A percentile compares a stretch with the other conserved stretches of the same genome.
phyloP scores from a whole-genome alignment of 2,113 vertebrate genomes.

The Notothenia coriiceps region DNA sequence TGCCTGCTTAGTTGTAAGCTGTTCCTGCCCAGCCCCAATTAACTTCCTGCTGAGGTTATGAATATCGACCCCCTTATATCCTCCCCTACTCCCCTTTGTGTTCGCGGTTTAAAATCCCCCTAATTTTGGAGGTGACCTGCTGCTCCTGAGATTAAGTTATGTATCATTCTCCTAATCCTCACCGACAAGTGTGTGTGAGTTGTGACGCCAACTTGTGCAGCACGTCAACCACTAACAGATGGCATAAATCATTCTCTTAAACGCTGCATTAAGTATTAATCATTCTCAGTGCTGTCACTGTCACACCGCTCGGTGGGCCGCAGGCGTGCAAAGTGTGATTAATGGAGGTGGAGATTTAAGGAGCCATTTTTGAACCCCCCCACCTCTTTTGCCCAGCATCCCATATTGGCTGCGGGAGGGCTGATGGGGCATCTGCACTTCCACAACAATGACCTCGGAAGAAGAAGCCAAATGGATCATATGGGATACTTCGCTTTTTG shows the following conservation, averaged over 20 bases:
- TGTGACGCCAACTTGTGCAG: slow-evolving; percentile 76
- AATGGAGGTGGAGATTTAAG: slow-evolving; percentile 82
- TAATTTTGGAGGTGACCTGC: slow-evolving; percentile 85
- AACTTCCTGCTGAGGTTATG: slow-evolving; percentile 64
- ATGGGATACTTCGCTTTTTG: slow-evolving; percentile 59
- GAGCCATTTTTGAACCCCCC: slow-evolving; percentile 68
- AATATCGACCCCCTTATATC: slow-evolving; percentile 42
- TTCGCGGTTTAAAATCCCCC: slow-evolving; percentile 74
- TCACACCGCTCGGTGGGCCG: slow-evolving; percentile 74
- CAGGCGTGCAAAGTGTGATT: slow-evolving; percentile 84
- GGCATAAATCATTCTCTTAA: slow-evolving; percentile 89
- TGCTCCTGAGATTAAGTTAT: slow-evolving; percentile 82
- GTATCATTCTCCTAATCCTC: slow-evolving; percentile 83
- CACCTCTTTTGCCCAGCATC: slow-evolving; percentile 62
- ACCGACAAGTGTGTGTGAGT: slow-evolving; percentile 80
- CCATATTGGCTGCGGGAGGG: slow-evolving; percentile 47
- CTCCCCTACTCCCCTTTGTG: slow-evolving; percentile 58
- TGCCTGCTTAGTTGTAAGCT: neutral
- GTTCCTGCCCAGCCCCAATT: slow-evolving; percentile 52
- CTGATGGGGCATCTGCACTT: slow-evolving; percentile 49
- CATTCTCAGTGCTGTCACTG: slow-evolving; percentile 84
- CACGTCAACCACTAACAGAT: slow-evolving; percentile 84
- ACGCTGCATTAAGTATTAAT: slow-evolving; percentile 88
- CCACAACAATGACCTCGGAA: slow-evolving; percentile 65
- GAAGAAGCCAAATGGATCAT: slow-evolving; percentile 66